Percentiles rank a stretch among this genome's conserved stretches.
Conservation (phyloP, 2,113 vertebrate genomes). For the Chloropsis cyanopogon region DNA sequence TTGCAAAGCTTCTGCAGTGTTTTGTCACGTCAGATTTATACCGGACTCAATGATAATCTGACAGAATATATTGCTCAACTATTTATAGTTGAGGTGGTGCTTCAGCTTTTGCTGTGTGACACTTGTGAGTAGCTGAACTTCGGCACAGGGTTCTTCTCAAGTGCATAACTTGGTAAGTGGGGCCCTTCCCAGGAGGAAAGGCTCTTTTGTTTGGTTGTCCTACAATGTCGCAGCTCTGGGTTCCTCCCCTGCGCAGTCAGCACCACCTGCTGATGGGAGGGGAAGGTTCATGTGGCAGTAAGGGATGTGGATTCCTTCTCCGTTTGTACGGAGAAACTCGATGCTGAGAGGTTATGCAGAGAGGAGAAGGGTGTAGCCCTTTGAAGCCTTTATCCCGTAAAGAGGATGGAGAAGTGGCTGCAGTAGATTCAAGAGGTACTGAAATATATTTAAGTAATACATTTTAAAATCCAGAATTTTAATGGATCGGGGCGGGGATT, state of each 20-base stretch:
- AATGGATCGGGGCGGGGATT: neutral
- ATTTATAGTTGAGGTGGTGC: neutral
- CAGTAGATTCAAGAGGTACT: neutral
- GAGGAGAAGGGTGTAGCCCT: neutral
- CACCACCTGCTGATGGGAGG: slow-evolving; percentile 18
- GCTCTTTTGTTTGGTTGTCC: neutral
- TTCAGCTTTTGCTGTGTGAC: neutral
- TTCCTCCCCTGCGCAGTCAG: neutral
- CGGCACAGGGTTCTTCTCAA: neutral
- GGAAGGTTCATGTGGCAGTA: neutral
- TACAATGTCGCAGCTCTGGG: rapidly evolving
- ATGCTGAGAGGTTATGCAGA: neutral
- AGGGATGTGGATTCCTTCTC: neutral
- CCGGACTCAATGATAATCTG: neutral
- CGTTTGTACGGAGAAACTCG: neutral
- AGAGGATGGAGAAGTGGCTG: neutral
- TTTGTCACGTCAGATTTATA: neutral
- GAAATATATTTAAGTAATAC: neutral
- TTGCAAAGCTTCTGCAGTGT: slow-evolving; percentile 7
- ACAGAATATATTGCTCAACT: neutral
- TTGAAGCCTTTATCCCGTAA: neutral
- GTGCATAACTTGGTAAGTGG: neutral
- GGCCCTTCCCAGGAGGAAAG: neutral
- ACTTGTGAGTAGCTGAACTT: neutral
- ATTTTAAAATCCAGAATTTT: neutral